These are phyloP conservation scores for Dysidea cf. avara DNA, from an alignment of 37 sponge, comb jelly and placozoan species.

Conservation along the genomic window DNA sequence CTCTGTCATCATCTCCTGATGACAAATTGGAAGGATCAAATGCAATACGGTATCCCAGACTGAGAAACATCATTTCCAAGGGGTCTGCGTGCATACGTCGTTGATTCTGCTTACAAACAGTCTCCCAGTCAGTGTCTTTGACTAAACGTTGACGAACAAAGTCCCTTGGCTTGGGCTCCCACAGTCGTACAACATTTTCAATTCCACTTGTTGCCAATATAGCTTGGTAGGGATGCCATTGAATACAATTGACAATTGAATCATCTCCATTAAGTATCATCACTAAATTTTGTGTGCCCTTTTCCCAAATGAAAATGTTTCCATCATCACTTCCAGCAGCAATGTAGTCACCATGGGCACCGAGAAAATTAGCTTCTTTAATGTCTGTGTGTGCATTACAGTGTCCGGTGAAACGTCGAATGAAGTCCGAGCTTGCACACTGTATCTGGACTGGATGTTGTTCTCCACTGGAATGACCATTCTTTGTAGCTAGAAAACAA, in stretches of 20 bases:
- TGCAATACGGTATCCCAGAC: slow-evolving; percentile 56
- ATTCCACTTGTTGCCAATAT: slow-evolving; percentile 89
- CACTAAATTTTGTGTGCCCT: slow-evolving; percentile 61
- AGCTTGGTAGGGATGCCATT: slow-evolving; percentile 72
- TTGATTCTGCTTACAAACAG: slow-evolving; percentile 66
- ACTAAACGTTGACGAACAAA: slow-evolving; percentile 7
- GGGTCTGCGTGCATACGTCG: slow-evolving; percentile 67
- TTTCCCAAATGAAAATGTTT: slow-evolving; percentile 90
- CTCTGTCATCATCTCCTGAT: background rate
- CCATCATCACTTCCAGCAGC: slow-evolving; percentile 97
- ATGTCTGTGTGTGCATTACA: slow-evolving; percentile 96
- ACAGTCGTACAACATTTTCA: slow-evolving; percentile 72
- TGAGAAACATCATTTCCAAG: slow-evolving; percentile 79
- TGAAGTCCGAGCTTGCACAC: slow-evolving; percentile 56
- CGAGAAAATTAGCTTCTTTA: slow-evolving; percentile 95
- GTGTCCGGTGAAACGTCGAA: slow-evolving; percentile 76
- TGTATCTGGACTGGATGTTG: slow-evolving; percentile 4
- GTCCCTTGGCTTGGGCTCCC: slow-evolving; percentile 54
- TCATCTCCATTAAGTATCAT: slow-evolving; percentile 71
- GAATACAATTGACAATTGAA: slow-evolving; percentile 87
- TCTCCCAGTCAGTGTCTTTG: slow-evolving; percentile 3
- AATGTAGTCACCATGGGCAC: slow-evolving; percentile 77
- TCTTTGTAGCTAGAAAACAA: slow-evolving; percentile 7
- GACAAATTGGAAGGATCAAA: background rate
- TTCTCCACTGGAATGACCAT: slow-evolving; percentile 13